Percentiles rank a stretch among this genome's conserved stretches.
These are phyloP conservation scores for Phoebastria nigripes DNA, from an alignment of 2,797 vertebrate genomes.

Conservation along the genomic window DNA sequence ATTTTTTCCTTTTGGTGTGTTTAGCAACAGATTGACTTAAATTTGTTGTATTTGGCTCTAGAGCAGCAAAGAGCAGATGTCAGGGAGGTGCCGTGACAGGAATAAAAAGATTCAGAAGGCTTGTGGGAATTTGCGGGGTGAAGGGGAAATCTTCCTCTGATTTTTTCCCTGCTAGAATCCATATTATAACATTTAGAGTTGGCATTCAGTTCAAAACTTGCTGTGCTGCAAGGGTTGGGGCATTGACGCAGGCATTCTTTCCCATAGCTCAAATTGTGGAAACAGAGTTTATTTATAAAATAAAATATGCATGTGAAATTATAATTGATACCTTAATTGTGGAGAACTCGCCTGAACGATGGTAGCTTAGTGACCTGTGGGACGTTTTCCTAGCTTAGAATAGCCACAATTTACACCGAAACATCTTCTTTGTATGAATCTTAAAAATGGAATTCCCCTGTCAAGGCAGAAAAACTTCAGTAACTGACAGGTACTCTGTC, in stretches of 20 bases:
- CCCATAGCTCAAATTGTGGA: slow-evolving; percentile 33
- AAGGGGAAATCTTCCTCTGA: slow-evolving; percentile 3
- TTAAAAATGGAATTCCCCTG: slow-evolving; percentile 12
- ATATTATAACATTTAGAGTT: background rate
- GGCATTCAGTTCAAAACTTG: slow-evolving; percentile 11
- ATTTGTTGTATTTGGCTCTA: slow-evolving; percentile 53
- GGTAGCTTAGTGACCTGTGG: background rate
- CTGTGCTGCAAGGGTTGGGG: background rate
- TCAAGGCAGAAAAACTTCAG: background rate
- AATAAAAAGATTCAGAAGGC: slow-evolving; percentile 36
- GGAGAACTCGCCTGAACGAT: background rate
- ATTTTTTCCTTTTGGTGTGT: slow-evolving; percentile 29
- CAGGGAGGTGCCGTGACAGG: slow-evolving; percentile 27
- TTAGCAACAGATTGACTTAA: slow-evolving; percentile 46
- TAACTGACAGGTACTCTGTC: background rate
- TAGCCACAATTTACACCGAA: background rate
- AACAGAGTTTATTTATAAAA: slow-evolving; percentile 50
- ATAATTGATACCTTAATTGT: slow-evolving; percentile 53
- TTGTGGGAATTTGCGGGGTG: slow-evolving; percentile 2
- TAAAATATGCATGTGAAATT: slow-evolving; percentile 38
- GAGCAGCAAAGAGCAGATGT: slow-evolving; percentile 51
- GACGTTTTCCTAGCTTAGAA: slow-evolving; percentile 20
- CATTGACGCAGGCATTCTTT: slow-evolving; percentile 18
- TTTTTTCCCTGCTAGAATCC: background rate
- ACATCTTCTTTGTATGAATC: background rate